A percentile compares a stretch with the other conserved stretches of the same genome.
Conservation (phyloP, 2,113 vertebrate genomes). For the Triplophysa dalaica region DNA sequence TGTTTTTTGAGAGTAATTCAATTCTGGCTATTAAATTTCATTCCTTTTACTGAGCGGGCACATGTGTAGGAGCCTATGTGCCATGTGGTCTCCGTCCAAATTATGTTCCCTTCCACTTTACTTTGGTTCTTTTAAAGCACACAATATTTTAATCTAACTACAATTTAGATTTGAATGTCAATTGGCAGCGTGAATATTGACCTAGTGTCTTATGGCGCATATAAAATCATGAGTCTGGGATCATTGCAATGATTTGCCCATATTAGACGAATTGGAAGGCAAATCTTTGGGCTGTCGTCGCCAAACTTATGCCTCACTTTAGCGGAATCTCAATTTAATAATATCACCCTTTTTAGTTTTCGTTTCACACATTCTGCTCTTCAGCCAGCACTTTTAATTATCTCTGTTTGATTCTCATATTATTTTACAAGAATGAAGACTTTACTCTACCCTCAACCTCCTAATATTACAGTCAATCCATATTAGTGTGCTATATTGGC, state of each 20-base stretch:
- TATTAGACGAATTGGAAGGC: slow-evolving; percentile 15
- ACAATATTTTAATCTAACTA: slow-evolving; percentile 15
- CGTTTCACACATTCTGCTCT: slow-evolving; percentile 8
- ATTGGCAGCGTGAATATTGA: slow-evolving; percentile 27
- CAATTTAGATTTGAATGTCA: slow-evolving; percentile 19
- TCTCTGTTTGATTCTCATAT: slow-evolving; percentile 31
- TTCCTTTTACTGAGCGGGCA: slow-evolving; percentile 5
- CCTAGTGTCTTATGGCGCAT: background rate
- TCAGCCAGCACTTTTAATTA: slow-evolving; percentile 25
- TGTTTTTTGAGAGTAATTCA: background rate
- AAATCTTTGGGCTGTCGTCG: background rate
- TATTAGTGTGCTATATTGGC: slow-evolving; percentile 31
- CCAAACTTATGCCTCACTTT: slow-evolving; percentile 12
- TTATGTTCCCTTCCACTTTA: slow-evolving; percentile 31
- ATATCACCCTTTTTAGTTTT: slow-evolving; percentile 11
- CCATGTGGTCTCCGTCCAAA: slow-evolving; percentile 11
- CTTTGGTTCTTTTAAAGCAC: slow-evolving; percentile 4
- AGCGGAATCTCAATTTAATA: slow-evolving; percentile 8
- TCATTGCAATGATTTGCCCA: slow-evolving; percentile 16
- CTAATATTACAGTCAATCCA: slow-evolving; percentile 34
- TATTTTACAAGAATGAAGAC: slow-evolving; percentile 39
- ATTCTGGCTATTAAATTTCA: slow-evolving; percentile 37
- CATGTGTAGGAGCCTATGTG: background rate
- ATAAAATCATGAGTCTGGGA: slow-evolving; percentile 8
- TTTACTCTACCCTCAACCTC: slow-evolving; percentile 8